phyloP scores from a whole-genome alignment of 92 coral and sea anemone species.

The Zoanthus solanderi region DNA sequence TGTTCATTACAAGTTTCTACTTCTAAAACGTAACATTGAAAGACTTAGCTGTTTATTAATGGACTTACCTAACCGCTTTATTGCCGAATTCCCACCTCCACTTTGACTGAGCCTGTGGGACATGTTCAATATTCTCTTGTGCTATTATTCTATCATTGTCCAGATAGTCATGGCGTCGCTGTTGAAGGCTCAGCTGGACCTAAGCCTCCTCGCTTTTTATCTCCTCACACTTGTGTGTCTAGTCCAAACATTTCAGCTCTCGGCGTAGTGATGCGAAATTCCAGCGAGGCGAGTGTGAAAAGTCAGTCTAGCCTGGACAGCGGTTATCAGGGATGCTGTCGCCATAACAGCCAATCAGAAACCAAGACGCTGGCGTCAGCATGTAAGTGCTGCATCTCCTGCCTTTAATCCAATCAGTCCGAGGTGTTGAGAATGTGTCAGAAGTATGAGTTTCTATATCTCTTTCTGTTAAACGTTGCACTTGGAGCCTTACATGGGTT shows the following conservation, averaged over 20 bases:
- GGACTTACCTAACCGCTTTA: neutral
- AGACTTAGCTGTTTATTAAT: neutral
- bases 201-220: conserved; percentile 75
- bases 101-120: neutral
- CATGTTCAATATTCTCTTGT: conserved; percentile 11
- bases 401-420: neutral
- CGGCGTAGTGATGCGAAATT: conserved; percentile 66
- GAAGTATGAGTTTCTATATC: neutral
- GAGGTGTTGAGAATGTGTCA: neutral
- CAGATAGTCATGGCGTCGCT: conserved; percentile 69
- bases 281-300: conserved; percentile 83
- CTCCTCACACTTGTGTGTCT: conserved; percentile 78
- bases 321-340: conserved; percentile 82
- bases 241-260: conserved; percentile 77
- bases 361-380: conserved; percentile 36
- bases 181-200: conserved; percentile 44
- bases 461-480: neutral
- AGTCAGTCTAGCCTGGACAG: conserved; percentile 83
- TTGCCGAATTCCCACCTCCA: neutral
- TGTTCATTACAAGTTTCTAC: no score
- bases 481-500: neutral
- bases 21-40: neutral
- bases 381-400: conserved; percentile 47
- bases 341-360: conserved; percentile 30
- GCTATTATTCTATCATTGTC: conserved; percentile 42